phyloP scores from a whole-genome alignment of 2,113 vertebrate genomes.

The Mesembrinibis cayennensis region DNA sequence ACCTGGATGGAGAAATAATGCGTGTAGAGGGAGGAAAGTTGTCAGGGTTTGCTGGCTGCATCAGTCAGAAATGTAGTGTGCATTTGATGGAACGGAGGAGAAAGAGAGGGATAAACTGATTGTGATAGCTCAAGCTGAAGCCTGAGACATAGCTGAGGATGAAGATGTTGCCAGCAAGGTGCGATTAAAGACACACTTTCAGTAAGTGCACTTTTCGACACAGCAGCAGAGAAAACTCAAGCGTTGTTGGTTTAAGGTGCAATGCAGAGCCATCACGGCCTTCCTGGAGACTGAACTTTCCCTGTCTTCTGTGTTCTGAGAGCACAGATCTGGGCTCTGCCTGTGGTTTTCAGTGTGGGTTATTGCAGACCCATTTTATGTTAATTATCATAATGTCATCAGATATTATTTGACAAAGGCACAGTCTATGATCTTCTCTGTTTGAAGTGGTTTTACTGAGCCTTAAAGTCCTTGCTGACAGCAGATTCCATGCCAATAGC shows the following conservation, averaged over 20 bases:
- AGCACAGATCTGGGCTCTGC: background rate
- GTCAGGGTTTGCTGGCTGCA: background rate
- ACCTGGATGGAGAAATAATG: background rate
- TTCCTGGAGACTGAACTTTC: background rate
- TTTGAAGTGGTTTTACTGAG: constrained; percentile 66
- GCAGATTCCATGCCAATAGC: constrained; percentile 10
- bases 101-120: background rate
- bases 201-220: background rate
- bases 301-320: background rate
- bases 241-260: background rate
- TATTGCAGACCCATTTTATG: constrained; percentile 37
- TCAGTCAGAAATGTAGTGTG: background rate
- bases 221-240: background rate
- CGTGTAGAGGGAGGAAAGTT: background rate
- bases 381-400: constrained; percentile 47
- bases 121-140: background rate
- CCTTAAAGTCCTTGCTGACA: constrained; percentile 30
- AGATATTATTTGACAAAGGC: constrained; percentile 39
- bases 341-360: constrained; percentile 60
- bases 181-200: background rate
- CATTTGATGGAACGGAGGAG: background rate
- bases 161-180: background rate
- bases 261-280: background rate
- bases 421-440: constrained; percentile 31
- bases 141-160: background rate